Percentiles rank a stretch among this genome's conserved stretches.
phyloP scores from a whole-genome alignment of 2,113 vertebrate genomes.

The Grallaria varia region DNA sequence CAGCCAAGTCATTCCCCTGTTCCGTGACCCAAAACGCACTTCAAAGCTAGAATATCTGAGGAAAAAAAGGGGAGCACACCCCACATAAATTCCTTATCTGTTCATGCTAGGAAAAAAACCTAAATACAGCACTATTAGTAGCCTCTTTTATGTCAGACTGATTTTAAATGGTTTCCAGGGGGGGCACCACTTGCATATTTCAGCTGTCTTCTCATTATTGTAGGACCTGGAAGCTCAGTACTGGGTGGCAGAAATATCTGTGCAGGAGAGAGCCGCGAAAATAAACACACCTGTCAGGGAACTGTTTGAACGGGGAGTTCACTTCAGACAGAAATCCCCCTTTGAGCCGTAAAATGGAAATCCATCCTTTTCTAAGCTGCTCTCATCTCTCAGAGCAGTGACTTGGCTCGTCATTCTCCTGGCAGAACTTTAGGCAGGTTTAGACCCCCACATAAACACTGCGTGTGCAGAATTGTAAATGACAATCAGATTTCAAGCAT shows the following conservation, averaged over 20 bases:
- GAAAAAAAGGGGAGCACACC: not conserved
- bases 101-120: not conserved
- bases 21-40: not conserved
- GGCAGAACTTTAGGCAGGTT: not conserved
- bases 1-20: not conserved
- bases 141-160: not conserved
- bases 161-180: not conserved
- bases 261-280: not conserved
- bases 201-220: not conserved
- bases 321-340: constrained; percentile 2
- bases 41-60: not conserved
- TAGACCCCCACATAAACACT: not conserved
- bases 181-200: not conserved
- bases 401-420: not conserved
- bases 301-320: not conserved
- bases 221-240: not conserved
- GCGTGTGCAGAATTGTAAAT: not conserved
- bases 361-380: not conserved
- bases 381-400: not conserved
- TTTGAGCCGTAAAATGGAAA: not conserved
- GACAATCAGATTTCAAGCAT: not conserved
- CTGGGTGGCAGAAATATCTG: constrained; percentile 4
- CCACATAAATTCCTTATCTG: not conserved
- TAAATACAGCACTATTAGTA: not conserved
- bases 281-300: constrained; percentile 1